Base-by-base conservation (phyloP, 2,888 invertebrate genomes). In the Diploptera punctata region DNA sequence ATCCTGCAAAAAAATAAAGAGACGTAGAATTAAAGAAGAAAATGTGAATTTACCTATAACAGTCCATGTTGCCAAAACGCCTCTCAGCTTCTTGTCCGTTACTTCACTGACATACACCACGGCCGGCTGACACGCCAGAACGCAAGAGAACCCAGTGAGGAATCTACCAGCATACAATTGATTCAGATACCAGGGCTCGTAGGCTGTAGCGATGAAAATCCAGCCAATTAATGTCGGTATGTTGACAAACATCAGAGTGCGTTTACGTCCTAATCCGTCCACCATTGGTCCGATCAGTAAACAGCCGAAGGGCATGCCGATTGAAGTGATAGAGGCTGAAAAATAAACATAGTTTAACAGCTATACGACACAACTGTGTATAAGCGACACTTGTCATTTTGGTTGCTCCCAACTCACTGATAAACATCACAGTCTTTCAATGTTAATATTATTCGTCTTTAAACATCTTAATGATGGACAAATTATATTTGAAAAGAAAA, bases 91-190 rank as follows among this genome's bases (percentile, higher is more conserved):
- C 0, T 84, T 78, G 1, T 82, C 82, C 0, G 86, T 81, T 3
- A 86, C 80, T 78, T 88, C 88, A 0, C 86, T 86, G 76, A 85
- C 83, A 76, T 88, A 88, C 19, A 87, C 65, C 0, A 86, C 84
- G 0, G 87, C 84, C 0, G 88, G 86, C 16, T 84, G 83, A 54
- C 87, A 84, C 2, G 86, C 84, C 68, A 88, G 78, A 0, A 88
- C 88, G 1, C 84, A 84, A 0, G 86, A 83, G 16, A 85, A 76
- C n/a, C 87, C 88, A 0, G 83, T 79, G 1, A 88, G 75, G 10
- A 79, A 62, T 24, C 79, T 74, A 0, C 80, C 80, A 0, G 75
- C 67, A 61, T 78, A 78, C 18, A 80, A 67, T 44, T 75, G 76
- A 5, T 71, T 54, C 31, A 79, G 68, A n/a, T 73, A 73, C 81